Percentiles rank a stretch among this genome's conserved stretches.
phyloP scores from a whole-genome alignment of 1,140 invertebrate species.

The Colletes latitarsis region DNA sequence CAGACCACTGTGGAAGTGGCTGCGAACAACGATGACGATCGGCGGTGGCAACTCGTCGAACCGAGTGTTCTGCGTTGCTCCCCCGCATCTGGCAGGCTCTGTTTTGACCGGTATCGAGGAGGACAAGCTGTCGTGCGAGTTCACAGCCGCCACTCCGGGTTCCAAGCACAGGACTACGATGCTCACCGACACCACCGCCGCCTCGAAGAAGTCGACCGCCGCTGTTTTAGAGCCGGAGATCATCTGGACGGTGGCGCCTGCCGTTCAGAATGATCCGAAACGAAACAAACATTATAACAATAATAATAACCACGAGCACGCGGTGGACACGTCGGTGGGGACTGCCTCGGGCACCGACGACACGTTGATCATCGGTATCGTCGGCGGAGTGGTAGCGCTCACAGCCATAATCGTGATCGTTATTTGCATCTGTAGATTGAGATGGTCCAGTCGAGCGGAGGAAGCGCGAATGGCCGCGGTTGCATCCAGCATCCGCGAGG shows the following conservation, averaged over 20 bases:
- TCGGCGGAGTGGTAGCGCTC: constrained; percentile 94
- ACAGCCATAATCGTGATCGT: constrained; percentile 93
- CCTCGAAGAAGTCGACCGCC: constrained; percentile 80
- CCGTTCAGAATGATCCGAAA: constrained; percentile 76
- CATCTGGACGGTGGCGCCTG: constrained; percentile 91
- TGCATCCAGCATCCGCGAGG: constrained; percentile 76
- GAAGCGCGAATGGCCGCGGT: constrained; percentile 74
- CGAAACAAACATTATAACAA: constrained; percentile 79
- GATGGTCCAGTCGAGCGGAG: constrained; percentile 71
- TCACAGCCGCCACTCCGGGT: constrained; percentile 86
- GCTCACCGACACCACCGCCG: constrained; percentile 73
- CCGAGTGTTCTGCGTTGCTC: constrained; percentile 83
- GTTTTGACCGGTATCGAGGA: constrained; percentile 87
- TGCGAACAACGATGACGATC: constrained; percentile 82
- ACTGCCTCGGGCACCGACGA: constrained; percentile 90
- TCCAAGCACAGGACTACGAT: constrained; percentile 73
- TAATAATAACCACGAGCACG: constrained; percentile 81
- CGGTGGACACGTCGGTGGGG: constrained; percentile 78
- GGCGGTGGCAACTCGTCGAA: constrained; percentile 53
- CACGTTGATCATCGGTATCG: constrained; percentile 94
- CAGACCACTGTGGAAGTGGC: constrained; percentile 88
- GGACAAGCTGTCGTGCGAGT: constrained; percentile 89
- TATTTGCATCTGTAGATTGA: constrained; percentile 90
- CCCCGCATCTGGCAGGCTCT: constrained; percentile 85
- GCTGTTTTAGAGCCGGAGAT: constrained; percentile 87